Percentiles rank a stretch among this genome's conserved stretches.
Evolutionary conservation across 2,888 invertebrate species (phyloP).

Genomic region (Yponomeuta plumbellus): DNA sequence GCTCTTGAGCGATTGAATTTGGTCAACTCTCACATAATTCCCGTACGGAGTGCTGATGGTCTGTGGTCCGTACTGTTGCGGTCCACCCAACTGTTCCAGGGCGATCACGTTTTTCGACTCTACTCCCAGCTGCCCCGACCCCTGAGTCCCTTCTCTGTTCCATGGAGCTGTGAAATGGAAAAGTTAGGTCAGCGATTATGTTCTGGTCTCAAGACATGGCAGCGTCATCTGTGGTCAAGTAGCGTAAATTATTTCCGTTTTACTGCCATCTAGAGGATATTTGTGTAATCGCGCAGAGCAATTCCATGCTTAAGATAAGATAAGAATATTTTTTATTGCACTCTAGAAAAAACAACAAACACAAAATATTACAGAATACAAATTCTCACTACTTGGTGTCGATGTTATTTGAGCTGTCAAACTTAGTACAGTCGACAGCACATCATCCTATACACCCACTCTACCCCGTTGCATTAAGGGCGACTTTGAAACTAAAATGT

Average conservation of each 20-base stretch:
- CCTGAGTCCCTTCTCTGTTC: conserved; percentile 46
- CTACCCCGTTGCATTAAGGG: too few relatives aligned
- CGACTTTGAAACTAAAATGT: too few relatives aligned
- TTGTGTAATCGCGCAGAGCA: neutral
- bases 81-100: conserved; percentile 44
- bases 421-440: too few relatives aligned
- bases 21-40: conserved; percentile 45
- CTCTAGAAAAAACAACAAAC: too few relatives aligned
- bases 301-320: too few relatives aligned
- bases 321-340: too few relatives aligned
- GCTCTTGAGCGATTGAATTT: neutral
- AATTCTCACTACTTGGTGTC: conserved; percentile 26
- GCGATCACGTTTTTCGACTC: conserved; percentile 37
- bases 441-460: too few relatives aligned
- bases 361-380: too few relatives aligned
- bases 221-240: conserved; percentile 33
- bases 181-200: neutral
- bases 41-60: conserved; percentile 63
- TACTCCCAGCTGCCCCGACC: conserved; percentile 12
- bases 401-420: neutral
- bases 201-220: neutral
- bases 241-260: conserved; percentile 14
- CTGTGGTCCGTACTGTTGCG: conserved; percentile 52
- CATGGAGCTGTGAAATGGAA: conserved; percentile 52
- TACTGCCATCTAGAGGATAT: neutral